Conservation (phyloP, 2,888 invertebrate genomes). For the Thymelicus sylvestris region DNA sequence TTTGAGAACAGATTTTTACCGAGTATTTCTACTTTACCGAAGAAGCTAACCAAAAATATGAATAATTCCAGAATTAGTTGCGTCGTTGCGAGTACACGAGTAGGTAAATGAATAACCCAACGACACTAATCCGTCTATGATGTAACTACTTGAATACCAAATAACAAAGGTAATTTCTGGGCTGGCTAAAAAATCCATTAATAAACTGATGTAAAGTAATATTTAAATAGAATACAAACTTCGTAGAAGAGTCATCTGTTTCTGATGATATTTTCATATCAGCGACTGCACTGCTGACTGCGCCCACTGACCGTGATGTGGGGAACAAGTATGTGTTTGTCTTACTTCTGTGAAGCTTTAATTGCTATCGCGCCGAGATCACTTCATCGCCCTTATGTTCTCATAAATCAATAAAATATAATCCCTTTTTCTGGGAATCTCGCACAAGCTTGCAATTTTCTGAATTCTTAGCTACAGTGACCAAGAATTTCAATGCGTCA, state of each 20-base stretch:
- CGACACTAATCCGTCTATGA: no score
- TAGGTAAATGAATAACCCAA: conserved; percentile 19
- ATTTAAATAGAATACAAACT: conserved; percentile 30
- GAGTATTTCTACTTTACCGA: conserved; percentile 47
- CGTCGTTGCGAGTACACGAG: conserved; percentile 43
- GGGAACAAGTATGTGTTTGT: conserved; percentile 73
- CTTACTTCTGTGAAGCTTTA: conserved; percentile 74
- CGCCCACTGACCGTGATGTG: conserved; percentile 65
- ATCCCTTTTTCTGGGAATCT: conserved; percentile 43
- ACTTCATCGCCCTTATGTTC: conserved; percentile 57
- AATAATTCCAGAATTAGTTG: conserved; percentile 25
- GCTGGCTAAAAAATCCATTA: not conserved
- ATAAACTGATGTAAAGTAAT: not conserved
- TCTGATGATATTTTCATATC: conserved; percentile 79
- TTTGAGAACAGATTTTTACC: conserved; percentile 63
- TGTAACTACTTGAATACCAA: not conserved
- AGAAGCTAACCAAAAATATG: conserved; percentile 25
- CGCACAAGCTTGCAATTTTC: conserved; percentile 23
- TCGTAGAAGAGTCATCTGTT: conserved; percentile 66
- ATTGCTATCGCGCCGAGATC: conserved; percentile 62
- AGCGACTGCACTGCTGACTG: conserved; percentile 52
- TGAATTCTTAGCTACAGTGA: conserved; percentile 11
- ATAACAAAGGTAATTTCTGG: conserved; percentile 1
- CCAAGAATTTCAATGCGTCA: conserved; percentile 2
- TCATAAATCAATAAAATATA: conserved; percentile 63